Evolutionary conservation across 2,797 vertebrate species (phyloP).

Genomic region (Oophaga sylvatica): DNA sequence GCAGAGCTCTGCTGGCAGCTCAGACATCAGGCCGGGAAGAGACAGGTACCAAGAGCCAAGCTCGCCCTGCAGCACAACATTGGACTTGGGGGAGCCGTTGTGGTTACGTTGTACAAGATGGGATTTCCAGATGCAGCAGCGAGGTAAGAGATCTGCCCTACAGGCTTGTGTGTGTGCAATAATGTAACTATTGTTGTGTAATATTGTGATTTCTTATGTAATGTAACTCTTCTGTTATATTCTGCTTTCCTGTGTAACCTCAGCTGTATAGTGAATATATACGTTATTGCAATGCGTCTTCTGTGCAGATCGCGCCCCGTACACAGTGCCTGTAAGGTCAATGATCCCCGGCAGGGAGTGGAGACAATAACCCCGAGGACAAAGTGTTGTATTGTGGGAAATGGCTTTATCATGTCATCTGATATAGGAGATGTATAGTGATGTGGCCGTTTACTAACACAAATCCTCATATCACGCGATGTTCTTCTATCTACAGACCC

Average conservation of each 20-base stretch:
- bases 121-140: conserved; percentile 80
- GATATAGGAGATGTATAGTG: neutral
- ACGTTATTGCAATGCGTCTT: no score
- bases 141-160: conserved; percentile 67
- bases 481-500: no score
- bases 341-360: neutral
- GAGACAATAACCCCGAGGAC: neutral
- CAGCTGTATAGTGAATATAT: neutral
- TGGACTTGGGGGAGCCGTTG: conserved; percentile 89
- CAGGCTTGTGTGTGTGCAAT: neutral
- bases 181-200: no score
- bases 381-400: neutral
- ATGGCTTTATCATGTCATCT: neutral
- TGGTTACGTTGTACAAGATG: conserved; percentile 88
- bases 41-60: conserved; percentile 89
- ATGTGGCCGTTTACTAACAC: no score
- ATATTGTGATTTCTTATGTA: no score
- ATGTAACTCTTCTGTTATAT: neutral
- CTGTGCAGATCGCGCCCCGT: no score
- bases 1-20: conserved; percentile 98
- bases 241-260: neutral
- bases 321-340: neutral
- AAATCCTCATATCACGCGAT: no score
- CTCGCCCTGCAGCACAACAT: conserved; percentile 94
- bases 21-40: conserved; percentile 83